Evolutionary conservation across 2,113 vertebrate species (phyloP).

Genomic region (Mohoua ochrocephala): DNA sequence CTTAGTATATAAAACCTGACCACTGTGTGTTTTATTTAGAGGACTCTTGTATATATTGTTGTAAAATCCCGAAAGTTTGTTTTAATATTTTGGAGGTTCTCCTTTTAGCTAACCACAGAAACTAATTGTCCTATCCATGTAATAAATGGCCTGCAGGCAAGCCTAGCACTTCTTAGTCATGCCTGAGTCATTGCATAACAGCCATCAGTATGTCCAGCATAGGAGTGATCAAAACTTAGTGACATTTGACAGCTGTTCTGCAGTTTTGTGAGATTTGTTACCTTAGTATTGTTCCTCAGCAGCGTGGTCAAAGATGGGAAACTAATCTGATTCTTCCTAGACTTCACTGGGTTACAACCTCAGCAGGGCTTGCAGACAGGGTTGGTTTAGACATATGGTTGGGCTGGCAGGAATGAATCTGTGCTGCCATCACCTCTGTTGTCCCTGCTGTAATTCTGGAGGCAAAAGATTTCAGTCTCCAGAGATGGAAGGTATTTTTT

Average conservation of each 20-base stretch:
- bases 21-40: background rate
- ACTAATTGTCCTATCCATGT: background rate
- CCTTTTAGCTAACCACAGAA: background rate
- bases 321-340: background rate
- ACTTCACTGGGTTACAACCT: background rate
- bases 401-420: background rate
- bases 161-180: background rate
- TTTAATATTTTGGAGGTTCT: background rate
- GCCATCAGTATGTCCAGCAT: background rate
- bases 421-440: background rate
- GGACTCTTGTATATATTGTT: slow-evolving; percentile 5
- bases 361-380: background rate
- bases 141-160: background rate
- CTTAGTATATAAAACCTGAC: background rate
- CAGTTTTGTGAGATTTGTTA: background rate
- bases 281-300: background rate
- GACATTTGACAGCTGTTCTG: background rate
- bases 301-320: background rate
- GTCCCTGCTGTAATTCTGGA: background rate
- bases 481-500: background rate
- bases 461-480: background rate
- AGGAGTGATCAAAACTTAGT: background rate
- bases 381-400: background rate
- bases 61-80: background rate
- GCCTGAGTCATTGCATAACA: background rate